Evolutionary conservation across 2,113 vertebrate genomes (phyloP).

Genomic region (Aplodontia rufa): DNA sequence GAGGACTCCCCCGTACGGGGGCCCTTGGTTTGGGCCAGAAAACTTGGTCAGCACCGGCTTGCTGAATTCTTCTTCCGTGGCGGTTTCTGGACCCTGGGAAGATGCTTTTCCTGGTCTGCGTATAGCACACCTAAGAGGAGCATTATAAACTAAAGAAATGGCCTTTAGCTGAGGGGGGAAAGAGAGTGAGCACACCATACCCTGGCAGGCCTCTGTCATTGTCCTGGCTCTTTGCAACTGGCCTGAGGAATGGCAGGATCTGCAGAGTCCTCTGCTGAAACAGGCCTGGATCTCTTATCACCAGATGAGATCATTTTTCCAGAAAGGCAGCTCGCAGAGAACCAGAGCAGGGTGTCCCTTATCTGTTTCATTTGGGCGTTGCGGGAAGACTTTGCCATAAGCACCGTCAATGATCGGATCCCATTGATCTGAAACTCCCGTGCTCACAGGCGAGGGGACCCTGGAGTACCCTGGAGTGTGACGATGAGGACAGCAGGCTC

Average conservation of each 20-base stretch:
- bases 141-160: background rate
- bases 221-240: background rate
- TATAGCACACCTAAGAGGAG: background rate
- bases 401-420: background rate
- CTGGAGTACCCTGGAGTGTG: accelerated
- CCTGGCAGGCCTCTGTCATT: background rate
- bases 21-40: background rate
- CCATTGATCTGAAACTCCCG: no score
- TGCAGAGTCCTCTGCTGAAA: background rate
- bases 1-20: accelerated
- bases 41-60: background rate
- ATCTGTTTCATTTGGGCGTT: background rate
- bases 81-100: background rate
- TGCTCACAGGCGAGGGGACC: background rate
- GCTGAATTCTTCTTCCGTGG: background rate
- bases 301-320: background rate
- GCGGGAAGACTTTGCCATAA: background rate
- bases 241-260: background rate
- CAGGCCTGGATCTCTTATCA: background rate
- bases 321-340: background rate
- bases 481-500: accelerated
- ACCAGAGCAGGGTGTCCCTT: no score
- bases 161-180: background rate
- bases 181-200: background rate
- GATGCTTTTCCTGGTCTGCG: background rate